These are phyloP conservation scores for Lanius collurio DNA, from an alignment of 2,113 vertebrate genomes.

Conservation along the genomic window DNA sequence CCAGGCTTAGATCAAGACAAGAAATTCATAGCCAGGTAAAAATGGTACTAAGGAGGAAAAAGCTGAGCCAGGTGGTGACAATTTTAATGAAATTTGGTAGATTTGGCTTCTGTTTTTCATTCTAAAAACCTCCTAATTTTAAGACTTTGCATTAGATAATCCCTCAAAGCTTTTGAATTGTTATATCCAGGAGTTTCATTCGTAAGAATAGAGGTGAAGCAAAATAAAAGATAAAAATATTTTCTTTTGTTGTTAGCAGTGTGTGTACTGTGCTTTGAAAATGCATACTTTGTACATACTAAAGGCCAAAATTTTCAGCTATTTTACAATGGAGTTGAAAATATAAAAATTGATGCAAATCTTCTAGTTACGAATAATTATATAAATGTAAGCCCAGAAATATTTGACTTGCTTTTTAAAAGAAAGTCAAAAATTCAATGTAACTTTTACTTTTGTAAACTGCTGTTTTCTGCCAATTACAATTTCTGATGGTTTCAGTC, in stretches of 20 bases:
- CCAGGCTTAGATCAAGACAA: not conserved
- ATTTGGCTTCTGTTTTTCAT: not conserved
- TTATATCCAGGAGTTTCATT: not conserved
- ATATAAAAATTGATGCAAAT: not conserved
- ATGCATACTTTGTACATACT: not conserved
- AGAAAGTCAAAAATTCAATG: not conserved
- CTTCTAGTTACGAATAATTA: not conserved
- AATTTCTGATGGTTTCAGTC: not conserved
- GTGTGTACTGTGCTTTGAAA: not conserved
- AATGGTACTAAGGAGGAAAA: not conserved
- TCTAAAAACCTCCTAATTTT: not conserved
- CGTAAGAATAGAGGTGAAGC: not conserved
- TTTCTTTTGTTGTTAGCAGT: not conserved
- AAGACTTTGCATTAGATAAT: not conserved
- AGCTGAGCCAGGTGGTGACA: not conserved
- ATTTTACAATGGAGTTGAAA: not conserved
- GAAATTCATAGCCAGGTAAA: not conserved
- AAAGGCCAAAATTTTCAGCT: not conserved
- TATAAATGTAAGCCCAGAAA: not conserved
- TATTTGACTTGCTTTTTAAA: not conserved
- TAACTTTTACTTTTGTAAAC: not conserved
- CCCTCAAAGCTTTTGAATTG: not conserved
- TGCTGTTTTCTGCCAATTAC: not conserved
- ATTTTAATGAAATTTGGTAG: not conserved
- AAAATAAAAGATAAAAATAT: not conserved